Base-by-base conservation (phyloP, 2,113 vertebrate genomes). In the Poeciliopsis prolifica region DNA sequence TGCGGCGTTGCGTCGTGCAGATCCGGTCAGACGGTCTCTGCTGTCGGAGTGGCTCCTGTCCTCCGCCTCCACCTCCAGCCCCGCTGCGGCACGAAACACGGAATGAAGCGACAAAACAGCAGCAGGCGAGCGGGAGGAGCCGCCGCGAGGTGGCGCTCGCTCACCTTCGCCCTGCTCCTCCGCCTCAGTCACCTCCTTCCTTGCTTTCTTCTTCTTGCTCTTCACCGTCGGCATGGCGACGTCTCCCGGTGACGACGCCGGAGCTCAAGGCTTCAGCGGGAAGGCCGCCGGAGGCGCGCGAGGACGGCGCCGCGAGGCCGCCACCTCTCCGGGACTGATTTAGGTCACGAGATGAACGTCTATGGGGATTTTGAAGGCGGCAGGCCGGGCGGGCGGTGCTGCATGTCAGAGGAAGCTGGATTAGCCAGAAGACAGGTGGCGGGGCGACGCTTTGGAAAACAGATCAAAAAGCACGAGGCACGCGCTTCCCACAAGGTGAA, bases 171-270 rank as follows among this genome's bases (percentile, higher is more conserved):
- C 87, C 40, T 80, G 74, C 86, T 96, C 95, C 92, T 96, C 96
- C 42, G 84, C 90, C 0, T 93, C 86, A 42, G 61, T 93, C 61
- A 91, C 91, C 60, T 95, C 89, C 90, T 95, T 97, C 90, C 95
- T 97, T 6, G 90, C 64, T 68, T n/a, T 99, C 93, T 92, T 97
- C 91, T 95, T 99, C 92, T 96, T 97, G 87, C 94, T 93, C 92
- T 94, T 97, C 87, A 88, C 93, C 8, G 94, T 93, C 15, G 95
- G 95, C 94, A 96, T 95, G 78, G 14, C 42, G 68, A 51, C 0
- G 51, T 11, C 4, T 54, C 54, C 35, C 48, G 79, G 67, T 3
- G 11, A 67, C 14, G 24, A 58, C 8, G 54, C 33, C 44, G 5
- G 24, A 62, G 22, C 24, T 19, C 60, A 24, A 29, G 51, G 12